A percentile compares a stretch with the other conserved stretches of the same genome.
Conservation (phyloP, 2,888 invertebrate genomes). For the Melinaea marsaeus region DNA sequence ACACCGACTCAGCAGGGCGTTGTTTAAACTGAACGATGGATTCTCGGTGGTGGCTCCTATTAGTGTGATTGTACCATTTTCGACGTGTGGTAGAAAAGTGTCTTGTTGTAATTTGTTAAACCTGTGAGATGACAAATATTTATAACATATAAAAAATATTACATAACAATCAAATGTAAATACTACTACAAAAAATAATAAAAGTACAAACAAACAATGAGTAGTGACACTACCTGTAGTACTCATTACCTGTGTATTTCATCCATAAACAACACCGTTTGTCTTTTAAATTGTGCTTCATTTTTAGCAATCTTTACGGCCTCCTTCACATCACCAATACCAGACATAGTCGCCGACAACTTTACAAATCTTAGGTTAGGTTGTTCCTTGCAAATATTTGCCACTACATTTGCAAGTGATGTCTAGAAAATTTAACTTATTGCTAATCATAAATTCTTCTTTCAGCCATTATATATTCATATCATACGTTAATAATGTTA, state of each 20-base stretch:
- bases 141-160: constrained; percentile 1
- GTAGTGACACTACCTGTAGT: constrained; percentile 59
- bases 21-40: constrained; percentile 90
- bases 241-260: constrained; percentile 83
- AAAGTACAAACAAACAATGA: background rate
- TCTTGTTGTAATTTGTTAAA: constrained; percentile 92
- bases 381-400: constrained; percentile 81
- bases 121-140: constrained; percentile 48
- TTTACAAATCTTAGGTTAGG: constrained; percentile 81
- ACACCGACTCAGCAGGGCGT: constrained; percentile 87
- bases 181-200: background rate
- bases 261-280: constrained; percentile 89
- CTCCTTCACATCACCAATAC: constrained; percentile 88
- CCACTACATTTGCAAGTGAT: constrained; percentile 85
- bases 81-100: constrained; percentile 87
- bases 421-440: constrained; percentile 72
- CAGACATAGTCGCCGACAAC: constrained; percentile 86
- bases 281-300: constrained; percentile 82
- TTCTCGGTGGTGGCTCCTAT: constrained; percentile 93
- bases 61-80: constrained; percentile 86
- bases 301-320: constrained; percentile 84
- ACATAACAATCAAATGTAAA: background rate
- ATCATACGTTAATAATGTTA: background rate
- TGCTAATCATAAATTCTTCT: background rate
- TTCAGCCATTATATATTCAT: background rate